Evolutionary conservation across 1,140 invertebrate genomes (phyloP).

Genomic region (Ridgeia piscesae): DNA sequence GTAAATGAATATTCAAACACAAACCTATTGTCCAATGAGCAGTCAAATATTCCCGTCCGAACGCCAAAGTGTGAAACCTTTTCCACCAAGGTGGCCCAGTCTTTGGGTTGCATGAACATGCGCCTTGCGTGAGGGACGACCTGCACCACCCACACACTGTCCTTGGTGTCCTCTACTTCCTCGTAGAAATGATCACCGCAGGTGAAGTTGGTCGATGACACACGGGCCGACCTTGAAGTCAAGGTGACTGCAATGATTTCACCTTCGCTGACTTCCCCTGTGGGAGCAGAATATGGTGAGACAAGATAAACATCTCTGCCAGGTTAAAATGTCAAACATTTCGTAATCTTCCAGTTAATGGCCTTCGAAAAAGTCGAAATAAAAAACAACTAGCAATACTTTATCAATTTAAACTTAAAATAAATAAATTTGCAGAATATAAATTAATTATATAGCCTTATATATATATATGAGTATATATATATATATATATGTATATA

Average conservation of each 20-base stretch:
- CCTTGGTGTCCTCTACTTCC: slow-evolving; percentile 64
- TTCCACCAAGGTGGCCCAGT: slow-evolving; percentile 56
- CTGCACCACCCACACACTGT: slow-evolving; percentile 64
- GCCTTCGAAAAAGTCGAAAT: too few species aligned
- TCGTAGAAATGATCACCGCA: slow-evolving; percentile 61
- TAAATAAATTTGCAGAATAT: too few species aligned
- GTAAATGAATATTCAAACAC: not conserved
- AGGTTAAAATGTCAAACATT: not conserved
- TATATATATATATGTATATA: too few species aligned
- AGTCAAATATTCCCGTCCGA: slow-evolving; percentile 60
- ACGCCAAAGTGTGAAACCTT: slow-evolving; percentile 60
- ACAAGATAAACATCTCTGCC: not conserved
- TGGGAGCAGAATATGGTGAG: not conserved
- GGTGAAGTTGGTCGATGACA: slow-evolving; percentile 56
- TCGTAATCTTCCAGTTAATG: too few species aligned
- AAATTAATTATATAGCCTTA: too few species aligned
- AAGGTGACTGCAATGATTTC: slow-evolving; percentile 39
- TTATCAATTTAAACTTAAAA: too few species aligned
- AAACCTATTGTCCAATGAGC: slow-evolving; percentile 56
- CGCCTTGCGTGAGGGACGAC: slow-evolving; percentile 37
- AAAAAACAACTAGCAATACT: too few species aligned
- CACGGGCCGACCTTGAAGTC: slow-evolving; percentile 33
- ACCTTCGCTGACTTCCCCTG: slow-evolving; percentile 51
- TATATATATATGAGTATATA: too few species aligned
- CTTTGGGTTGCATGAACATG: slow-evolving; percentile 32